Evolutionary conservation across 2,888 invertebrate species (phyloP), one percentile per base, ranked within the genome.

Genomic region (Petrolisthes cinctipes): DNA sequence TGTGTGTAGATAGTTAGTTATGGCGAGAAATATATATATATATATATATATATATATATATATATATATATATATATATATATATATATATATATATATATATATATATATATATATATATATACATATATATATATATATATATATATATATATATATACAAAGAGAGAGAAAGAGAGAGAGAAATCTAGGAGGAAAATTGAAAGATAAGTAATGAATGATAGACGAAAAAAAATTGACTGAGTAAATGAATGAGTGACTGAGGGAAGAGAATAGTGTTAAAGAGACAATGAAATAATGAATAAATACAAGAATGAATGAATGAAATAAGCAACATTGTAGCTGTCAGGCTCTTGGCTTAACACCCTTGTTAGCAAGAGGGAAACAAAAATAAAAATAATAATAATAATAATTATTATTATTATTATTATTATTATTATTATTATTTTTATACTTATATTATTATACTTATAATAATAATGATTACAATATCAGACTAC

Each of bases 31-130:
- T 23, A 82, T 66, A 68, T 23, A 82, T 20, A 82, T 66, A 82
- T 61, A 82, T 82, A 82, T 61, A 82, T 82, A 66, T 61, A 23
- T 66, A 61, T 9, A 82, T 68, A 51, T 61, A 68, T 68, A 82
- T 61, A 68, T 68, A 68, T 61, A 82, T 66, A 17, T 66, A 66
- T 37, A 37, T 37, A 37, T 37, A 37, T 37, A 37, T 37, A 37
- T 37, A 37, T 37, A 37, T 37, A 37, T 37, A 37, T 37, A 37
- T 37, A 37, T 37, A 37, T 37, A 37, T 37, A 37, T 37, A 37
- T 37, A 37, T 37, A 37, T 37, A 37, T 37, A 37, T 37, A 37
- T 68, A 82, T 61, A 68, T 68, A 68, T 61, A 82, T 66, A 17
- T 66, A 66, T 37, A 37, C 2, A 37, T 37, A 37, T 37, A 37